Conservation (phyloP, 2,797 vertebrate genomes). For the Choloepus didactylus region DNA sequence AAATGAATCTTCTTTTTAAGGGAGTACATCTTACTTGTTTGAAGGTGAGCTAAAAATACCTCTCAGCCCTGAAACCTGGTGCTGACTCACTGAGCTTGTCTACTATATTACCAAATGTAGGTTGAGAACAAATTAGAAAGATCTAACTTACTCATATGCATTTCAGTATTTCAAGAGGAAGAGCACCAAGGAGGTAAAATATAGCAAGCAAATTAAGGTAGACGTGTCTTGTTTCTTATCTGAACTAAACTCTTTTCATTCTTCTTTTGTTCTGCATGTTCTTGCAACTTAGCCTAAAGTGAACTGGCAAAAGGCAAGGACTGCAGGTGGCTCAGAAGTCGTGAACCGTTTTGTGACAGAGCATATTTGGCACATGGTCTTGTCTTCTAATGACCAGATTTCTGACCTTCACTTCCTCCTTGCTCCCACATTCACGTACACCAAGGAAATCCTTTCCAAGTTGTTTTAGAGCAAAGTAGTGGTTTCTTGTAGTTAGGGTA, state of each 20-base stretch:
- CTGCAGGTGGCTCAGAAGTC: neutral
- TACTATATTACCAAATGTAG: constrained; percentile 41
- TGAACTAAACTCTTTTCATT: neutral
- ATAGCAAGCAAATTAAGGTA: constrained; percentile 19
- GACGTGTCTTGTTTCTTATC: neutral
- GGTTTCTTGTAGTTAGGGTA: neutral
- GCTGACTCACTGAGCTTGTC: constrained; percentile 61
- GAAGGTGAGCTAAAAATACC: constrained; percentile 66
- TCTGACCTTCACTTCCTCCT: neutral
- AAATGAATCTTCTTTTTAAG: constrained; percentile 9
- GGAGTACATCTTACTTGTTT: constrained; percentile 45
- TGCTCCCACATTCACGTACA: neutral
- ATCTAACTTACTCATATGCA: constrained; percentile 56
- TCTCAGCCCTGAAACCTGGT: neutral
- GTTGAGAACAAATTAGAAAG: constrained; percentile 46
- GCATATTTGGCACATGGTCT: neutral
- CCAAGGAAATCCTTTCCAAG: neutral
- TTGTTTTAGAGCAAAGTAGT: constrained; percentile 29
- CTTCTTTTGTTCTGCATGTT: neutral
- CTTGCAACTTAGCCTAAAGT: neutral
- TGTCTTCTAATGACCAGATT: neutral
- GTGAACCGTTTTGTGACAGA: neutral
- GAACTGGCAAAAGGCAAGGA: neutral
- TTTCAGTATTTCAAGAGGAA: constrained; percentile 60
- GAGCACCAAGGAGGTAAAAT: neutral